Base-by-base conservation (phyloP, 2,113 vertebrate species). In the Cettia cetti region DNA sequence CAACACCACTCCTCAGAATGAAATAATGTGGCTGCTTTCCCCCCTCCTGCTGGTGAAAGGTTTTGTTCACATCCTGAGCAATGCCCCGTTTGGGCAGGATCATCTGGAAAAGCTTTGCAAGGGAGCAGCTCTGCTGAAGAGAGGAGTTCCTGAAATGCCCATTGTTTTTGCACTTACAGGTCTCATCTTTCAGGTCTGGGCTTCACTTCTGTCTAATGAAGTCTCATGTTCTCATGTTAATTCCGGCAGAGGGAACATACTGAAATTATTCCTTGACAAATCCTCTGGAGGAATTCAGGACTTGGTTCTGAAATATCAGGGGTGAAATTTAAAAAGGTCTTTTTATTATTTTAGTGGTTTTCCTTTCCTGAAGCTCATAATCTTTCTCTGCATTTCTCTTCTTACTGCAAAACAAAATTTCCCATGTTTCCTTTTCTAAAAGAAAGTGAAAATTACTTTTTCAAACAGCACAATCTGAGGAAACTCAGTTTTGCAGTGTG, bases 1-100 rank as follows among this genome's bases (percentile, higher is more conserved):
- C 90, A 86, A 49, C 89, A 87, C 82, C 81, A 75, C 91, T 96
- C 79, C 80, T 95, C 86, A 89, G 90, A 44, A 93, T 90, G 82
- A 95, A 95, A 91, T 87, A 93, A 86, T 8, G 60, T 44, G 53
- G 35, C 77, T 79, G 82, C 30, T 71, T 61, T 30, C 3, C 13
- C 9, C 35, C 28, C 22, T 76, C 57, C 70, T 70, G 9, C 85
- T 52, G 56, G 53, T 4, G n/a, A 37, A 80, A 84, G 82, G 72
- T 93, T 92, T 81, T 77, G 63, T 66, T 95, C 37, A 1, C 17
- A 0, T 75, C 54, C 30, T 24, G 33, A 91, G 76, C 52, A 42
- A 3, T n/a, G 39, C 59, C 78, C 79, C 3, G 12, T 59, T 91
- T 74, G 69, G 64, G 69, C 53, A 52, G 27, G 3, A 53, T 72